Percentiles rank a stretch among this genome's conserved stretches.
Conservation (phyloP, 2,888 invertebrate genomes). For the Drosophila anomalata region DNA sequence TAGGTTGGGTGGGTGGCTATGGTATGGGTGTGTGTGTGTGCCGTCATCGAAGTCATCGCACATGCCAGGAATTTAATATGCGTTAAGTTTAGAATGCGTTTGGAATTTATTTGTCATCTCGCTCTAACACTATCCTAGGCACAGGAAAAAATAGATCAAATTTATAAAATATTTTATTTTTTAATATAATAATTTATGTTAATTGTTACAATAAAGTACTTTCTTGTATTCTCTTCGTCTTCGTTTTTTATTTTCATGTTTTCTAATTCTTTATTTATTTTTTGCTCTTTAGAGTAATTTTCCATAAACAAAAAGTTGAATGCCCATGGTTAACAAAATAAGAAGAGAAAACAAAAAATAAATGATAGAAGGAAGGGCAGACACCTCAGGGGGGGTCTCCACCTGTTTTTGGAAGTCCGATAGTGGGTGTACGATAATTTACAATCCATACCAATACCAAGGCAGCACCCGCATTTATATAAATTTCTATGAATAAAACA, state of each 20-base stretch:
- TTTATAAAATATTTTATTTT: too few species aligned
- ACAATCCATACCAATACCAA: conserved; percentile 6
- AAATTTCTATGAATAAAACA: not conserved
- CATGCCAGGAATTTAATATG: conserved; percentile 71
- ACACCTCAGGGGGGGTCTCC: conserved; percentile 4
- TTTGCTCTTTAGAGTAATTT: conserved; percentile 39
- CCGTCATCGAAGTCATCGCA: conserved; percentile 58
- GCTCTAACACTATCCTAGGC: conserved; percentile 1
- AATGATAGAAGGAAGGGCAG: conserved; percentile 8
- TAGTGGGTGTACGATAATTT: conserved; percentile 20
- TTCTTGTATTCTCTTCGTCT: not conserved
- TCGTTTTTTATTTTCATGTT: not conserved
- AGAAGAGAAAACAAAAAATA: not conserved
- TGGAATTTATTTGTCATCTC: conserved; percentile 58
- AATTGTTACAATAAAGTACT: too few species aligned
- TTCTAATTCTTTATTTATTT: not conserved
- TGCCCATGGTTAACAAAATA: conserved; percentile 11
- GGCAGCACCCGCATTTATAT: conserved; percentile 25
- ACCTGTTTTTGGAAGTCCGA: conserved; percentile 2
- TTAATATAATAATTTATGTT: too few species aligned
- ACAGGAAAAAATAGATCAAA: conserved; percentile 4
- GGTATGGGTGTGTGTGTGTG: conserved; percentile 34
- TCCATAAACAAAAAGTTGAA: conserved; percentile 28
- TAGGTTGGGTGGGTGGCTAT: not conserved
- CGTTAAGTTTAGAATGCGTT: conserved; percentile 66